Percentiles rank a stretch among this genome's conserved stretches.
These are phyloP conservation scores for Nipponacmea schrenckii DNA, from an alignment of 2,888 invertebrate species.

Conservation along the genomic window DNA sequence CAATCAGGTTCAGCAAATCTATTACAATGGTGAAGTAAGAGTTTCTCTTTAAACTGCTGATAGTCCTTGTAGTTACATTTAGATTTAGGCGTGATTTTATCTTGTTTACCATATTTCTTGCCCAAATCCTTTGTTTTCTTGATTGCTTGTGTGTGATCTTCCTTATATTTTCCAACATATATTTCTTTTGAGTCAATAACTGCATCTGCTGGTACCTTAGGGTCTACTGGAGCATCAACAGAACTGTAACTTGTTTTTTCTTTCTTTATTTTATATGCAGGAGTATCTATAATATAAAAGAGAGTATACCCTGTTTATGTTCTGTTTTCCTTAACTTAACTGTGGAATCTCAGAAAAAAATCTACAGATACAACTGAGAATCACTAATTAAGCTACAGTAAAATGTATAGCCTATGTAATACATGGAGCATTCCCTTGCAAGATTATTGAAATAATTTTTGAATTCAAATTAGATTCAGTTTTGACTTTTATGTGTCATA, in stretches of 20 bases:
- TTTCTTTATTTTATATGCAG: not conserved
- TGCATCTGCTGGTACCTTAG: not conserved
- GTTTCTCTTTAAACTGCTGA: conserved; percentile 52
- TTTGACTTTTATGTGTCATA: too few species aligned
- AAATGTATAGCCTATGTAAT: too few species aligned
- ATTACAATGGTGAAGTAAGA: conserved; percentile 57
- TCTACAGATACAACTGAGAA: too few species aligned
- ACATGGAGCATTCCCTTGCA: too few species aligned
- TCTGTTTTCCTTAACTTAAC: too few species aligned
- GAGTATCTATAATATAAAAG: not conserved
- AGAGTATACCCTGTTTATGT: too few species aligned
- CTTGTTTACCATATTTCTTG: not conserved
- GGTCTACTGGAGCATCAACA: conserved; percentile 2
- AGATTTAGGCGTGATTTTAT: conserved; percentile 21
- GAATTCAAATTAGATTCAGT: too few species aligned
- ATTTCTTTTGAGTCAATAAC: not conserved
- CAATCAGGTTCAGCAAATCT: conserved; percentile 55
- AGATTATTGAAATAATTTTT: too few species aligned
- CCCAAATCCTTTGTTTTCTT: not conserved
- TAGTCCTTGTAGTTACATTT: conserved; percentile 49
- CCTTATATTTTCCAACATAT: conserved; percentile 6
- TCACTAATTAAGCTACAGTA: too few species aligned
- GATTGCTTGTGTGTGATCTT: conserved; percentile 12
- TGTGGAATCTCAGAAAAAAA: too few species aligned
- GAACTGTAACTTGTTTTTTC: not conserved